Conservation (phyloP, 1,140 invertebrate genomes). For the Apis dorsata region DNA sequence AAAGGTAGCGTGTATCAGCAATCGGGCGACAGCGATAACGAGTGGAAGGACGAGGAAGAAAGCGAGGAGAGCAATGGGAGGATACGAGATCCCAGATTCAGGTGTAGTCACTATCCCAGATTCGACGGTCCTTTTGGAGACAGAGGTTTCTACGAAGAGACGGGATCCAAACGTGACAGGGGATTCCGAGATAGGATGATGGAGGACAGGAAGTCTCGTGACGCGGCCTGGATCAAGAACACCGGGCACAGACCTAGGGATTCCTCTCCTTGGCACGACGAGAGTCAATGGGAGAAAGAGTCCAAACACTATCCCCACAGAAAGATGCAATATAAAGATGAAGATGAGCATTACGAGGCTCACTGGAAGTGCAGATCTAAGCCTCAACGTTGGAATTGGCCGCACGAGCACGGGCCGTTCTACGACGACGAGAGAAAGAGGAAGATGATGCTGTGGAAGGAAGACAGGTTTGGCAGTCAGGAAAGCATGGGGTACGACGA, state of each 20-base stretch:
- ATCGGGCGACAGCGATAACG: conserved; percentile 79
- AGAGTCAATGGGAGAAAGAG: conserved; percentile 76
- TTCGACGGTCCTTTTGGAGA: conserved; percentile 68
- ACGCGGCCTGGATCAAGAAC: conserved; percentile 67
- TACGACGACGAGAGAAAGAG: conserved; percentile 76
- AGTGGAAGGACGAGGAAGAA: conserved; percentile 78
- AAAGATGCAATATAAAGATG: conserved; percentile 75
- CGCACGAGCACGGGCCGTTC: conserved; percentile 63
- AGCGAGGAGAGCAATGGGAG: conserved; percentile 76
- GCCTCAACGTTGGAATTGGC: conserved; percentile 71
- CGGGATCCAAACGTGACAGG: conserved; percentile 66
- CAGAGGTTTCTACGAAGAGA: conserved; percentile 71
- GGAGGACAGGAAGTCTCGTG: conserved; percentile 65
- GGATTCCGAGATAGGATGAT: conserved; percentile 70
- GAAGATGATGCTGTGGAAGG: conserved; percentile 74
- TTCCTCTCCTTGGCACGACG: conserved; percentile 74
- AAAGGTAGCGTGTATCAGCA: conserved; percentile 66
- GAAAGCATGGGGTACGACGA: conserved; percentile 80
- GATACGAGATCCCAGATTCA: conserved; percentile 66
- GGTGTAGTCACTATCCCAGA: conserved; percentile 61
- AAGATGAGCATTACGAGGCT: conserved; percentile 74
- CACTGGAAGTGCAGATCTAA: conserved; percentile 75
- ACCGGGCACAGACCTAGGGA: conserved; percentile 67
- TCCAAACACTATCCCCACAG: conserved; percentile 70
- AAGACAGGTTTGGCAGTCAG: conserved; percentile 81